phyloP scores from a whole-genome alignment of 2,888 invertebrate species.

The Boloria selene region DNA sequence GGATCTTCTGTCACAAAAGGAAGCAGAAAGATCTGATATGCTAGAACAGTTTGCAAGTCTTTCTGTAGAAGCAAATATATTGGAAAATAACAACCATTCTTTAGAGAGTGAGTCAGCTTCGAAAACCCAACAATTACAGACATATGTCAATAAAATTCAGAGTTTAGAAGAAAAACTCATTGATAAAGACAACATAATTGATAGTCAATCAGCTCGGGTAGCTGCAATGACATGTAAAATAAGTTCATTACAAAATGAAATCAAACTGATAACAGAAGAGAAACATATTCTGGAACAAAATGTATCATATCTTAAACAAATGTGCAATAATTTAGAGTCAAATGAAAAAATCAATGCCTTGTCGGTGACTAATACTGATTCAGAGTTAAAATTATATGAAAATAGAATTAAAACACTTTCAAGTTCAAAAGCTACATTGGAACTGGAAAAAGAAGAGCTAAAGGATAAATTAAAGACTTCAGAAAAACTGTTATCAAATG shows the following conservation, averaged over 20 bases:
- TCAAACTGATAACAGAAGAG: slow-evolving; percentile 71
- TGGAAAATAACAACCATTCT: slow-evolving; percentile 91
- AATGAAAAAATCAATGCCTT: slow-evolving; percentile 53
- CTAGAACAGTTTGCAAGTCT: slow-evolving; percentile 90
- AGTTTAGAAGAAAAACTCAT: slow-evolving; percentile 85
- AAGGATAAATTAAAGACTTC: slow-evolving; percentile 81
- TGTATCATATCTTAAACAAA: slow-evolving; percentile 68
- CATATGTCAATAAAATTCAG: slow-evolving; percentile 73
- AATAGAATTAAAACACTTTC: slow-evolving; percentile 74
- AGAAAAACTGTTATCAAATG: slow-evolving; percentile 85
- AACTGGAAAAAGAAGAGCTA: slow-evolving; percentile 84
- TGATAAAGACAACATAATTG: slow-evolving; percentile 71
- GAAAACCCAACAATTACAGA: slow-evolving; percentile 82
- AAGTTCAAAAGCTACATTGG: slow-evolving; percentile 83
- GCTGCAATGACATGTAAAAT: slow-evolving; percentile 68
- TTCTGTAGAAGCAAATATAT: slow-evolving; percentile 88
- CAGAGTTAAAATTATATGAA: slow-evolving; percentile 74
- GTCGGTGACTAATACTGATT: slow-evolving; percentile 60
- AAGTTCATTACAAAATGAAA: slow-evolving; percentile 69
- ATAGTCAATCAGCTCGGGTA: slow-evolving; percentile 64
- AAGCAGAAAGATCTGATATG: slow-evolving; percentile 90
- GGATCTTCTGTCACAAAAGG: slow-evolving; percentile 88
- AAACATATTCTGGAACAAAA: slow-evolving; percentile 71
- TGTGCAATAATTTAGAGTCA: slow-evolving; percentile 67
- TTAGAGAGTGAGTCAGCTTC: slow-evolving; percentile 89